Evolutionary conservation across 2,797 vertebrate species (phyloP), one percentile per base, ranked within the genome.

Genomic region (Crypturellus tataupa): DNA sequence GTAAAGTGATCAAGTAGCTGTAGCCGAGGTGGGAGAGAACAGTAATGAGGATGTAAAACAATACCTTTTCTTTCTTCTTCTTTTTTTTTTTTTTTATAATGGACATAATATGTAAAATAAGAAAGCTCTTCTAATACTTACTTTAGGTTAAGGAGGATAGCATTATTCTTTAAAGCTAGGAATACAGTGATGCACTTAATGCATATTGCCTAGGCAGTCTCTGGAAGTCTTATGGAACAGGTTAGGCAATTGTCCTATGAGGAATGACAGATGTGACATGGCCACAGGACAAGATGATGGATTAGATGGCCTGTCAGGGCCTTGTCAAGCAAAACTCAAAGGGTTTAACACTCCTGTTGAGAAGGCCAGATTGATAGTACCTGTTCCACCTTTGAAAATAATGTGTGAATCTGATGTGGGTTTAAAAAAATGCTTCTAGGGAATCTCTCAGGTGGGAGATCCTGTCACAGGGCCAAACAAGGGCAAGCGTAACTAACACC

Each of bases 241-340:
- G n/a, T 80, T 55, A 3, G 5, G 40, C 12, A 62, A 67, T 1
- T 85, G 12, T 40, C 20, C 20, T 0, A 0, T 24, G 33, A 25
- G 59, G 59, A 56, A 81, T 64, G 40, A 72, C 3, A 59, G 29
- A 71, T 47, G 23, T 87, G 39, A 21, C 56, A n/a, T 0, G 0
- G 55, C 31, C 55, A 71, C 11, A 72, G 44, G 47, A 79, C 49
- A 44, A 72, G 35, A 51, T 10, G 12, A 87, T 31, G 24, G 73
- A 79, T 12, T 72, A 39, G 13, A 29, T n/a, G 18, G 12, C 71
- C 44, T 62, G 31, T 23, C 39, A 31, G 10, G 3, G 37, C 60
- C 13, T 79, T 79, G 18, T 39, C 46, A 35, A 56, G 65, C 29
- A 83, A 80, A 91, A 89, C 10, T 67, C 16, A 53, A 2, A 6